phyloP scores from a whole-genome alignment of 2,797 vertebrate genomes.

The Capromys pilorides region DNA sequence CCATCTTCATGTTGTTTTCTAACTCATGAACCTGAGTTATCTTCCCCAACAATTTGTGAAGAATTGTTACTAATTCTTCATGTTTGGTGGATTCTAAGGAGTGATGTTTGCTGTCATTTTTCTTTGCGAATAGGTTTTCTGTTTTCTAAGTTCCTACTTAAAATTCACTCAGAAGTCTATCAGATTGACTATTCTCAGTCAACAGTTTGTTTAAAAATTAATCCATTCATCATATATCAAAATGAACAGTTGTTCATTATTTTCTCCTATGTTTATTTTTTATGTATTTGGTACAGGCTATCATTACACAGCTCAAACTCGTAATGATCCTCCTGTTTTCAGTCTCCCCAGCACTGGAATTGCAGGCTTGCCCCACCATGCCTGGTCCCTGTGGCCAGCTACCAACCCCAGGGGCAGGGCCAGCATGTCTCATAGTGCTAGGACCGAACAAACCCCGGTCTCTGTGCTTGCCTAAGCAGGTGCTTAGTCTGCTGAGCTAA shows the following conservation, averaged over 20 bases:
- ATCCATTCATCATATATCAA: neutral
- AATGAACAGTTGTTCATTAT: neutral
- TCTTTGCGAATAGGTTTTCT: neutral
- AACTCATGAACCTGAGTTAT: neutral
- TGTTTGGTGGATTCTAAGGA: neutral
- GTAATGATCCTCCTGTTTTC: no score
- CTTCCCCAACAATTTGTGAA: constrained; percentile 1
- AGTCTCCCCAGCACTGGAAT: no score
- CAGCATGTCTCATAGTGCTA: no score
- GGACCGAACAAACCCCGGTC: no score
- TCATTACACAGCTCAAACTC: no score
- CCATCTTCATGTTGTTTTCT: neutral
- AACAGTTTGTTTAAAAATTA: neutral
- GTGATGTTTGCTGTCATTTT: neutral
- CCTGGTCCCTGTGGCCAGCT: no score
- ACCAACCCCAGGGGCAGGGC: no score
- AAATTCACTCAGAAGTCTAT: neutral
- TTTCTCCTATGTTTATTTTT: neutral
- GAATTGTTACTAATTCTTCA: neutral
- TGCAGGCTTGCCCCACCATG: no score
- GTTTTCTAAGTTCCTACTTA: neutral
- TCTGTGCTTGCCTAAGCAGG: no score
- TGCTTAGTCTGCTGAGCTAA: no score
- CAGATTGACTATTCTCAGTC: neutral
- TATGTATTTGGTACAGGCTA: no score